Evolutionary conservation across 1,140 invertebrate genomes (phyloP), one percentile per base, ranked within the genome.

Genomic region (Cheumatopsyche charites): DNA sequence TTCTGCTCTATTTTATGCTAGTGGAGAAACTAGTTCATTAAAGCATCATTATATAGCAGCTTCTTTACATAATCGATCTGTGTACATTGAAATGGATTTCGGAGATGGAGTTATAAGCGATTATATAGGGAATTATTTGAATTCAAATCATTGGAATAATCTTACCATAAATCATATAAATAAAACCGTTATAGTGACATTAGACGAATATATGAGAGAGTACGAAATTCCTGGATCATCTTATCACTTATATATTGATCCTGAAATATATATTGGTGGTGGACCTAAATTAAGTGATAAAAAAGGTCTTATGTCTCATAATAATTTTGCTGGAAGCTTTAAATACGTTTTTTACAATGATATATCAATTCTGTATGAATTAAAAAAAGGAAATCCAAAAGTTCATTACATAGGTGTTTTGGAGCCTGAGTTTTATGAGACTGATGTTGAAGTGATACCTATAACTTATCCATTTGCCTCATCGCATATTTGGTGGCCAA

Each of bases 321-420:
- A 92, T 79, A 92, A 92, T 83, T 91, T 91, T 77, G 91, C 91
- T 78, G 95, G 95, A 12, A 94, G 92, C 75, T 79, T 97, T 0
- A 94, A 95, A 77, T 95, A 95, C 80, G 93, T 96, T 19, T 97
- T 95, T 80, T 95, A 94, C 79, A 96, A 97, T 80, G 93, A 95
- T 76, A 89, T 94, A 15, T 95, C 94, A 0, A 93, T 97, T 67
- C 85, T 97, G 49, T 95, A 95, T 78, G 92, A 95, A 78, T 81
- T 97, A 63, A 90, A 92, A 74, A 88, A 90, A 74, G 88, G 88
- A 69, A 92, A 92, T 81, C 90, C 90, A 17, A 94, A 94, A 86
- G 91, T 94, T 0, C 90, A 92, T 78, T 92, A 92, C 77, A 91
- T 92, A 73, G 89, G 94, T 15, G 90, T 94, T 0, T 80, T 94